Evolutionary conservation across 1,140 invertebrate genomes (phyloP).

Genomic region (Eueides isabella): DNA sequence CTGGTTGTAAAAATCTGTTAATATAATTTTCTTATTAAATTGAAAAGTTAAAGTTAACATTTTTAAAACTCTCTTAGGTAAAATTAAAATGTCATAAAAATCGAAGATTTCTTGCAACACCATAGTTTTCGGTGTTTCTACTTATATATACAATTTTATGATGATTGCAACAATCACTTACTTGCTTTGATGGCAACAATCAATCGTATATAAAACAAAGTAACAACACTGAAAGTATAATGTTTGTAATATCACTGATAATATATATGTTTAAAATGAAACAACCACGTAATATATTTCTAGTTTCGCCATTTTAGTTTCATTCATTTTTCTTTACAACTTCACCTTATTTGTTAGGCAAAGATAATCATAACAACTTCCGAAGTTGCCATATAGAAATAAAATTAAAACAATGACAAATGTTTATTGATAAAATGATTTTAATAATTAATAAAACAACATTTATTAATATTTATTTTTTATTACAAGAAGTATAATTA

Average conservation of each 20-base stretch:
- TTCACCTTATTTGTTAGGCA: slow-evolving; percentile 25
- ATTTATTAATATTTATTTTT: background rate
- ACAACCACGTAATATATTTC: slow-evolving; percentile 3
- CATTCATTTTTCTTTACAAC: slow-evolving; percentile 31
- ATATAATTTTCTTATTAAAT: background rate
- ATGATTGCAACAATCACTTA: slow-evolving; percentile 72
- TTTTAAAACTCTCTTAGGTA: slow-evolving; percentile 10
- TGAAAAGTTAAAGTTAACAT: background rate
- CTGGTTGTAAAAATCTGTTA: background rate
- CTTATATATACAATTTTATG: slow-evolving; percentile 55
- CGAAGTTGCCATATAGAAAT: slow-evolving; percentile 2
- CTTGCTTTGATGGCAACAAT: slow-evolving; percentile 73
- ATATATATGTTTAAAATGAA: background rate
- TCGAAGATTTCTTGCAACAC: slow-evolving; percentile 68
- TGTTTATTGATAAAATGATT: background rate
- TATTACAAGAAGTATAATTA: background rate
- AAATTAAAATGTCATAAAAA: slow-evolving; percentile 18
- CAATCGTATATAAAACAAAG: slow-evolving; percentile 30
- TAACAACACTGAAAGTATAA: slow-evolving; percentile 4
- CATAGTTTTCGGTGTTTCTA: slow-evolving; percentile 66
- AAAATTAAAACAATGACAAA: too few species aligned
- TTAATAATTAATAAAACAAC: background rate
- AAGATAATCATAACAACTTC: slow-evolving; percentile 20
- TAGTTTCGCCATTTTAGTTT: slow-evolving; percentile 41
- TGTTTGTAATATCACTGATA: slow-evolving; percentile 7